Evolutionary conservation across 2,113 vertebrate genomes (phyloP), one percentile per base, ranked within the genome.

Genomic region (Tapirus terrestris): DNA sequence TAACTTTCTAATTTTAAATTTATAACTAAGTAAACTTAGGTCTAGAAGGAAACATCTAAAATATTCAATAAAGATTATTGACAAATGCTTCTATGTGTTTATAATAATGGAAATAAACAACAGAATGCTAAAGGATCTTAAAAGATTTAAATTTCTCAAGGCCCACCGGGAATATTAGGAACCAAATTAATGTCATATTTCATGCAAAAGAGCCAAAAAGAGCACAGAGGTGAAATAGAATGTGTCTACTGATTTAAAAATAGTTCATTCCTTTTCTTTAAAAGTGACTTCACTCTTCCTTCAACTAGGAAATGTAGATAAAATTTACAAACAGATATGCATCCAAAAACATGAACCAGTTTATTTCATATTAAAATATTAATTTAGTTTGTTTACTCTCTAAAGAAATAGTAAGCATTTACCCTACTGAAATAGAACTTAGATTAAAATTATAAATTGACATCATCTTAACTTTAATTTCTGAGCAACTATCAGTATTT

Each of bases 341-440:
- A 92, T 76, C 18, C 56, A 58, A 75, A 95, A 89, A 81, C 17
- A 60, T 61, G 25, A 67, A 10, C 29, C 23, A 21, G 12, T 72
- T 85, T 65, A 85, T 86, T 87, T 60, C 82, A 33, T 95, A 96
- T 65, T 97, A 60, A 93, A 70, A 90, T 79, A 77, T 95, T 73
- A n/a, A 86, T 88, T 51, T 80, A 79, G 56, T 70, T 82, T 72
- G 39, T 77, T 84, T 89, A 93, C 16, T 87, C 33, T 68, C 25
- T 23, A 86, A 95, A 94, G 61, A 85, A 93, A 93, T 91, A 76
- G 84, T 58, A 90, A 91, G 20, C 39, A 77, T n/a, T 53, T 83
- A 63, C 17, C 3, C 14, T 61, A 23, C 7, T 90, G 6, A 86
- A 95, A 73, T 61, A 20, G 75, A 84, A 82, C 39, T 91, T 95